Percentiles rank a stretch among this genome's conserved stretches.
phyloP scores from a whole-genome alignment of 2,888 invertebrate genomes.

The Chelonus formosanus region DNA sequence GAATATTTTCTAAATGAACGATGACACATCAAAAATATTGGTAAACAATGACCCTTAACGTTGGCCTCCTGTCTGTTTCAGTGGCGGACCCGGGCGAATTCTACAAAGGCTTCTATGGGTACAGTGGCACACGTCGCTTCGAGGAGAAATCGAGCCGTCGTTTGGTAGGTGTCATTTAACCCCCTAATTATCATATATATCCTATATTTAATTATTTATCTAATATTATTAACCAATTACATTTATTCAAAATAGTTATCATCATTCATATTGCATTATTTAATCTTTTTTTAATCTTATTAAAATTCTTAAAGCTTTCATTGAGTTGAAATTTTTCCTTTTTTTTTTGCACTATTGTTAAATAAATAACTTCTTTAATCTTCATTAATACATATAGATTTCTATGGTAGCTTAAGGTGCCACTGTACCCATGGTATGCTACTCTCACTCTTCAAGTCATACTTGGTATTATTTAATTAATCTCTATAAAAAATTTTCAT shows the following conservation, averaged over 20 bases:
- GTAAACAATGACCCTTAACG: conserved; percentile 54
- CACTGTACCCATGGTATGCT: conserved; percentile 62
- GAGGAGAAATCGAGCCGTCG: conserved; percentile 75
- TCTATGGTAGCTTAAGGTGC: conserved; percentile 57
- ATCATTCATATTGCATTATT: too few relatives aligned
- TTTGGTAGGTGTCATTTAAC: conserved; percentile 72
- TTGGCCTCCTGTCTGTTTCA: conserved; percentile 70
- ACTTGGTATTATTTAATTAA: conserved; percentile 39
- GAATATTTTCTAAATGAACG: conserved; percentile 19
- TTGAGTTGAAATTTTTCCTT: too few relatives aligned
- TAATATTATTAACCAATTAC: too few relatives aligned
- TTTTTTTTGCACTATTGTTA: conserved; percentile 3
- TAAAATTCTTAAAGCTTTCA: too few relatives aligned
- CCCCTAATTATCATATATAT: conserved; percentile 41
- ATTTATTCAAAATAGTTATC: too few relatives aligned
- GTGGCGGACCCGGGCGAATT: conserved; percentile 83
- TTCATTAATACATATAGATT: conserved; percentile 20
- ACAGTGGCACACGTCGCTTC: conserved; percentile 73
- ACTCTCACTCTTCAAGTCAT: conserved; percentile 54
- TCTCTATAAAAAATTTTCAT: conserved; percentile 28
- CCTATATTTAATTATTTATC: too few relatives aligned
- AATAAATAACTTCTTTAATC: conserved; percentile 20
- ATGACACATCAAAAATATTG: conserved; percentile 28
- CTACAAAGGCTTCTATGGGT: conserved; percentile 84
- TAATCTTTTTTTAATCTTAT: too few relatives aligned